Conservation (phyloP, 2,888 invertebrate genomes). For the Patella ulyssiponensis region DNA sequence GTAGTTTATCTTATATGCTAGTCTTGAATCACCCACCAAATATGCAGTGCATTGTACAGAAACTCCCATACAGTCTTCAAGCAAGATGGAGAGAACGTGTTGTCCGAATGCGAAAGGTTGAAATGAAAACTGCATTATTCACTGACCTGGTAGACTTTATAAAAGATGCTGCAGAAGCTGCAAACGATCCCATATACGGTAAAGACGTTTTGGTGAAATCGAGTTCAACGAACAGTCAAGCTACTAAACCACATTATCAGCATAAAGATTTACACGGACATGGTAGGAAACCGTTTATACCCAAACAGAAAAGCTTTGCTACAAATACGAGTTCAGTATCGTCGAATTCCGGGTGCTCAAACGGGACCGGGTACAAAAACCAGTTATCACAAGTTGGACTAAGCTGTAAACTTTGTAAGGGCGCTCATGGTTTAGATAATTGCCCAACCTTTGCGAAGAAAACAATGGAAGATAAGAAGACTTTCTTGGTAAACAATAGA, state of each 20-base stretch:
- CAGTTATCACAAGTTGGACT: no score
- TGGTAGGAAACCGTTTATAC: no score
- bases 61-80: background rate
- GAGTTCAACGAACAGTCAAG: no score
- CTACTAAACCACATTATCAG: no score
- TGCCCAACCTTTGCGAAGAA: background rate
- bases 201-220: background rate
- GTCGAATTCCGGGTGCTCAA: no score
- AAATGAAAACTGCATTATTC: background rate
- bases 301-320: no score
- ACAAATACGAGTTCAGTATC: no score
- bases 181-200: background rate
- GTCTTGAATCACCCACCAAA: background rate
- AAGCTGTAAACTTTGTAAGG: background rate
- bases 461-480: background rate
- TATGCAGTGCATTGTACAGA: constrained; percentile 16
- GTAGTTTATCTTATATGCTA: background rate
- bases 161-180: background rate
- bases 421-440: constrained; percentile 2
- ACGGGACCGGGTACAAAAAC: no score
- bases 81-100: background rate
- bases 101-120: background rate
- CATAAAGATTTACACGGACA: no score
- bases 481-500: background rate
- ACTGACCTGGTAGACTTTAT: background rate